Percentiles rank a stretch among this genome's conserved stretches.
These are phyloP conservation scores for Gobiocypris rarus DNA, from an alignment of 2,113 vertebrate genomes.

Conservation along the genomic window DNA sequence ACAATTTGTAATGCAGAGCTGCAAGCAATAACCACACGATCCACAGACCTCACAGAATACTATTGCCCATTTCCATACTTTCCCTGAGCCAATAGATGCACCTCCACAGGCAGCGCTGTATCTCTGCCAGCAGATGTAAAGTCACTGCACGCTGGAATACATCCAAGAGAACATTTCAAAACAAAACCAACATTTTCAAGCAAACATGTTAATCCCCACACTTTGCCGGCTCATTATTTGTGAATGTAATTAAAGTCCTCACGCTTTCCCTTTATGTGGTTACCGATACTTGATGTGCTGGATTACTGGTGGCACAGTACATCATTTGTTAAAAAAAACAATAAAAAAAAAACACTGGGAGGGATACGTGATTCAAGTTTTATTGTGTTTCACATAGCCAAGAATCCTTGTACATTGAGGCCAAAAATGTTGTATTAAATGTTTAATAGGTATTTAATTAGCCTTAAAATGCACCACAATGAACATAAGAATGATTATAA, in stretches of 20 bases:
- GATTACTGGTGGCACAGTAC: conserved; percentile 74
- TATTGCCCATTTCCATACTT: conserved; percentile 5
- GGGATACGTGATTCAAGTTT: conserved; percentile 77
- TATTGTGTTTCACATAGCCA: conserved; percentile 71
- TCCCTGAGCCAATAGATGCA: not conserved
- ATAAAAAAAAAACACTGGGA: conserved; percentile 66
- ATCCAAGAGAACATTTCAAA: conserved; percentile 71
- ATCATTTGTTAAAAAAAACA: conserved; percentile 70
- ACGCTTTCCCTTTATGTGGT: conserved; percentile 74
- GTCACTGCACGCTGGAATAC: conserved; percentile 67
- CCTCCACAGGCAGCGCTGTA: conserved; percentile 46
- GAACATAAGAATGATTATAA: conserved; percentile 66
- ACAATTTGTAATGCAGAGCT: not conserved
- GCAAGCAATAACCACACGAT: conserved; percentile 66
- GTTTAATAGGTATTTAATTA: conserved; percentile 76
- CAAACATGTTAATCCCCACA: conserved; percentile 79
- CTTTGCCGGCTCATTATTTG: conserved; percentile 75
- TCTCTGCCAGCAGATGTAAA: conserved; percentile 66
- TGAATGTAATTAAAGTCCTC: conserved; percentile 80
- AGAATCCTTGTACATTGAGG: conserved; percentile 67
- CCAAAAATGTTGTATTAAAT: conserved; percentile 69
- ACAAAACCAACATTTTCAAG: conserved; percentile 64
- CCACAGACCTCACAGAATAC: conserved; percentile 66
- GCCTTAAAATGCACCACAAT: conserved; percentile 71
- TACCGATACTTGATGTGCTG: conserved; percentile 78